Base-by-base conservation (phyloP, 2,113 vertebrate species). In the Prinia subflava region DNA sequence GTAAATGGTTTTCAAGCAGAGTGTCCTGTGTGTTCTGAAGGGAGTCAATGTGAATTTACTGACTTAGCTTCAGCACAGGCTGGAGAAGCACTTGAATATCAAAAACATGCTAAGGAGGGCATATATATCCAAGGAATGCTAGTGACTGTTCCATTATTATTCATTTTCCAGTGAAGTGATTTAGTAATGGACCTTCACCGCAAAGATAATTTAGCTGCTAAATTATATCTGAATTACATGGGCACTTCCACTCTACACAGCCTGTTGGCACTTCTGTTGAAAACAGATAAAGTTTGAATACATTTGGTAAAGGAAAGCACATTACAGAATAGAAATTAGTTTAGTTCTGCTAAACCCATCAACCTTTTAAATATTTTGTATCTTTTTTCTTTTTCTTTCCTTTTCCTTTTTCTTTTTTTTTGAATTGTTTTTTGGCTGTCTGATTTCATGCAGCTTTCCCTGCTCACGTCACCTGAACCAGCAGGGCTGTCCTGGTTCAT, bases 81-180 rank as follows among this genome's bases (percentile, higher is more conserved):
- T 67, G 77, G 59, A 91, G 89, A n/a, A 59, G 56, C 65, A 13
- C 56, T 94, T 97, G 46, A 60, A 67, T 92, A 64, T 60, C 41
- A 87, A 81, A 94, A 96, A 17, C 55, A 35, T 83, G 50, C 88
- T 86, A 55, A 95, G 84, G 49, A 41, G 65, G 28, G 73, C 56
- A 33, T 70, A 4, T 20, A 11, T 68, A 47, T 80, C 79, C 49
- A 55, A 76, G 85, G 16, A 67, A 65, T 83, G 46, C 70, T 83
- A 21, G 60, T 87, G 86, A 83, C 46, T 68, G 15, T 88, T 93
- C 57, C 37, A 83, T 90, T 86, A 50, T 69, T 89, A 83, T 46
- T 94, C 77, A 85, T 94, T 96, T 95, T 91, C 70, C 63, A 59
- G 46, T 49, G 62, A 79, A 83, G 31, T 79, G 88, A 86, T 90